Evolutionary conservation across 2,888 invertebrate genomes (phyloP), one percentile per base, ranked within the genome.

Genomic region (Drosophila siamana): DNA sequence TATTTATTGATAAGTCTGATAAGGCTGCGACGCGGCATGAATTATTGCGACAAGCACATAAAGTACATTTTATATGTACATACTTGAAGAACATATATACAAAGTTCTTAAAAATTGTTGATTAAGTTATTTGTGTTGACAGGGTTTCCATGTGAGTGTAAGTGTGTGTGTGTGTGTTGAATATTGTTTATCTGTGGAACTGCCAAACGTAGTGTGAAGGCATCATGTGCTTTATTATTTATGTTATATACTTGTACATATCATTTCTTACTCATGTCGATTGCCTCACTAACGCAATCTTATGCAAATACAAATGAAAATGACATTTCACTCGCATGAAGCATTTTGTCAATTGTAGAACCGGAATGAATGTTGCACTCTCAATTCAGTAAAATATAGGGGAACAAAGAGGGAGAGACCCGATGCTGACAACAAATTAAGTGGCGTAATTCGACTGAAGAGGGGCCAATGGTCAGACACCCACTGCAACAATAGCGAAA

Each of bases 1-100:
- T 76, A 63, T 59, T 73, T 83, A 75, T 86, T 84, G 73, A 88
- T 73, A 80, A 88, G 84, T 46, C 57, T 78, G 89, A 86, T 86
- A 89, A 89, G 80, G 55, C 36, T 6, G 48, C 36, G 8, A 38
- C 40, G 9, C n/a, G 22, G 26, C 56, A 52, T 68, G 68, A 78
- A 65, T 76, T 77, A 79, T 65, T 43, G 61, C 75, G 63, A 71
- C 59, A 55, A 64, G 50, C 63, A 71, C 51, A 80, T 76, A 66
- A 69, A 69, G 43, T 62, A 68, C 43, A 67, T 60, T 59, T 56
- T 57, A 61, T 28, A 56, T 36, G 13, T 41, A 51, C 26, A 38
- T 7, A 48, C 26, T 30, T 48, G 19, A 40, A 15, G 30, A 38
- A 54, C 5, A 59, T 50, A 65, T n/a, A 33, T 33, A 33, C 1